Conservation (phyloP, 1,140 invertebrate genomes). For the Glomeris maerens region DNA sequence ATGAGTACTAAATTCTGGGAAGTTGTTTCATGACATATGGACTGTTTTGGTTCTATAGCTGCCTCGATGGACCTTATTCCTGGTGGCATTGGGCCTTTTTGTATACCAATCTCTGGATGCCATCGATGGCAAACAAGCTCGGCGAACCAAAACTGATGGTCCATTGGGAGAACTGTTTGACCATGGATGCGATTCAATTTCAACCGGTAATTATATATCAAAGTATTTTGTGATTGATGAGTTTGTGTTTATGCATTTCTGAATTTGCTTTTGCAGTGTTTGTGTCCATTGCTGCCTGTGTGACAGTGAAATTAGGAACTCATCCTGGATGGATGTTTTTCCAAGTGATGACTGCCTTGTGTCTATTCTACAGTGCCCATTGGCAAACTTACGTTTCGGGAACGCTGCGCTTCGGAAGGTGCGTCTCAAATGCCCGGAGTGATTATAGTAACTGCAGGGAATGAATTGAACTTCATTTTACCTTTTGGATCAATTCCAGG, state of each 20-base stretch:
- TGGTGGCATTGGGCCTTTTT: slow-evolving; percentile 88
- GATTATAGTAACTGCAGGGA: background rate
- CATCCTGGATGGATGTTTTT: slow-evolving; percentile 89
- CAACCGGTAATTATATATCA: slow-evolving; percentile 42
- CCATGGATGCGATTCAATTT: slow-evolving; percentile 97
- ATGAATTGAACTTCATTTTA: background rate
- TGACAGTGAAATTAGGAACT: slow-evolving; percentile 76
- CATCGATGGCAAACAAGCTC: slow-evolving; percentile 98
- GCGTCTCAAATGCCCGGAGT: slow-evolving; percentile 24
- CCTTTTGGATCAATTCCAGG: slow-evolving; percentile 24
- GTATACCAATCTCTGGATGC: slow-evolving; percentile 98
- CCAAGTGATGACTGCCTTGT: slow-evolving; percentile 82
- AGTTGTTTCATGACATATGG: background rate
- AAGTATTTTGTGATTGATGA: slow-evolving; percentile 6
- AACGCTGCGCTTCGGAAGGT: slow-evolving; percentile 75
- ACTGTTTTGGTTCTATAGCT: slow-evolving; percentile 45
- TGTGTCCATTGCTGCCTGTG: slow-evolving; percentile 83
- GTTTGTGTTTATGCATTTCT: slow-evolving; percentile 14
- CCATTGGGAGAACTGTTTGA: slow-evolving; percentile 97
- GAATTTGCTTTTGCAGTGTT: slow-evolving; percentile 52
- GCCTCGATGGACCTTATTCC: slow-evolving; percentile 79
- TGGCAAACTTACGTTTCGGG: slow-evolving; percentile 99
- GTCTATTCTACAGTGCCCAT: slow-evolving; percentile 94
- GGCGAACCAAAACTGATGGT: slow-evolving; percentile 77
- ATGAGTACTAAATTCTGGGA: background rate